Conservation (phyloP, 2,797 vertebrate genomes). For the Melopsittacus undulatus region DNA sequence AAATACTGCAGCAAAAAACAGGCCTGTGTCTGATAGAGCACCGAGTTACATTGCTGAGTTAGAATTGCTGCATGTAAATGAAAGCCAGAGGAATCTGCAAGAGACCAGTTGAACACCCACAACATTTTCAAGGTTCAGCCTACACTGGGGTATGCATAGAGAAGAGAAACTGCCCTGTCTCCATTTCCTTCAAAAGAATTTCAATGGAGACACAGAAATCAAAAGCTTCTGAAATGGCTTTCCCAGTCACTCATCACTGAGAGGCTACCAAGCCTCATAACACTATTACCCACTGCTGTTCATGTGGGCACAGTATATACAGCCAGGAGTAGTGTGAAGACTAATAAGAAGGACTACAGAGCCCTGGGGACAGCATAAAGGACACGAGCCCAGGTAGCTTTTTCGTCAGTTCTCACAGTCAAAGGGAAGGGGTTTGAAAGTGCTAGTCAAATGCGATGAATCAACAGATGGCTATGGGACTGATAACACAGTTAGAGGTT, state of each 20-base stretch:
- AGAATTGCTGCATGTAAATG: not conserved
- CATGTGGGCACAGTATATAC: not conserved
- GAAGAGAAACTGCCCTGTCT: not conserved
- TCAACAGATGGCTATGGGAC: not conserved
- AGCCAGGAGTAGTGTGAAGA: not conserved
- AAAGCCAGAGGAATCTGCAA: not conserved
- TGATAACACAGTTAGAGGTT: not conserved
- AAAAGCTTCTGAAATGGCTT: accelerated
- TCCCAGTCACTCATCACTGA: not conserved
- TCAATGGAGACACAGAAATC: not conserved
- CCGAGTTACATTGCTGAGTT: not conserved
- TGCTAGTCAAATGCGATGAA: not conserved
- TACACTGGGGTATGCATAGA: not conserved
- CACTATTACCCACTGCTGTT: not conserved
- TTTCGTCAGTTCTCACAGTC: not conserved
- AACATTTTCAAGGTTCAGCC: not conserved
- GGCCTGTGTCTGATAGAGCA: not conserved
- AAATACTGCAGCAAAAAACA: not conserved
- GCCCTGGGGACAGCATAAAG: not conserved
- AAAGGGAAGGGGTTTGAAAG: not conserved
- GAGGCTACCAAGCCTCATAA: not conserved
- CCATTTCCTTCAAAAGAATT: not conserved
- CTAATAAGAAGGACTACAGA: not conserved
- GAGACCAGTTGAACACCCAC: not conserved
- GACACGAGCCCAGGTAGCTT: not conserved